Percentiles rank a stretch among this genome's conserved stretches.
phyloP scores from a whole-genome alignment of 2,797 vertebrate genomes.

The Parotocinclus haroldoi region DNA sequence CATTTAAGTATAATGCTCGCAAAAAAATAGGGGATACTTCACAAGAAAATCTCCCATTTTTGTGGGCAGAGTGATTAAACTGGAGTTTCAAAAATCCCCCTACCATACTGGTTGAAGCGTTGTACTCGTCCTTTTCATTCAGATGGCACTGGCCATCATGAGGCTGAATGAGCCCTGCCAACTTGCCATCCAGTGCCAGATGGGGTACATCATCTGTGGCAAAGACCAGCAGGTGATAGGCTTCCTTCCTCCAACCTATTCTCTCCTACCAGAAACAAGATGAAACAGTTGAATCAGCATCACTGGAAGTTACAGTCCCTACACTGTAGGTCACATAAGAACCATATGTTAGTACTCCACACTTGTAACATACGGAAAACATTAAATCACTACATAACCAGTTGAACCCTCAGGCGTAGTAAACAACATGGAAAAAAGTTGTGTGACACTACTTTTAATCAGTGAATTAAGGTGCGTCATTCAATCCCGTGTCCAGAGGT shows the following conservation, averaged over 20 bases:
- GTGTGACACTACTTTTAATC: no score
- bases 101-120: conserved; percentile 86
- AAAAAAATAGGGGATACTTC: no score
- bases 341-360: no score
- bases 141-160: conserved; percentile 93
- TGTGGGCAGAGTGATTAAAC: neutral
- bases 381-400: no score
- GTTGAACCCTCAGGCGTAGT: no score
- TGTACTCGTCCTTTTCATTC: conserved; percentile 85
- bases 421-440: no score
- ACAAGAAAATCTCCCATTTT: no score
- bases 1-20: no score
- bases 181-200: conserved; percentile 89
- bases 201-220: conserved; percentile 92
- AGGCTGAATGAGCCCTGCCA: conserved; percentile 90
- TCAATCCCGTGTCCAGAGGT: no score
- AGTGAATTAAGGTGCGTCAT: no score
- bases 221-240: conserved; percentile 91
- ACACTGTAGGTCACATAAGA: neutral
- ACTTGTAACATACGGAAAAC: no score
- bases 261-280: conserved; percentile 70
- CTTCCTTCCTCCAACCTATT: conserved; percentile 95
- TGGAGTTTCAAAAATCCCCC: conserved; percentile 43
- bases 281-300: neutral
- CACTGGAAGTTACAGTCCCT: no score